A percentile compares a stretch with the other conserved stretches of the same genome.
Evolutionary conservation across 1,140 invertebrate species (phyloP).

Genomic region (Thaumatotibia leucotreta): DNA sequence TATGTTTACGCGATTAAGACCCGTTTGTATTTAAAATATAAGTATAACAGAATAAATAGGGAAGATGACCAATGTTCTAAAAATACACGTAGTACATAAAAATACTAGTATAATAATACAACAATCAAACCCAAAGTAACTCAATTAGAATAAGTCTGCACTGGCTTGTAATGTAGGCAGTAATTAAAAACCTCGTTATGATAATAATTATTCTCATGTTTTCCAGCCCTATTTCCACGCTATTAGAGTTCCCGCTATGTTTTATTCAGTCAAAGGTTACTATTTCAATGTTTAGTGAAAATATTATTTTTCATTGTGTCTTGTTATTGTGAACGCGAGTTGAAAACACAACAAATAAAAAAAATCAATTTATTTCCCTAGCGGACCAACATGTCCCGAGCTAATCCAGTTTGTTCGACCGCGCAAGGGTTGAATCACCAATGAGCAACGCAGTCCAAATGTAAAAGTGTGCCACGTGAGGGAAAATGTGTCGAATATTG

Average conservation of each 20-base stretch:
- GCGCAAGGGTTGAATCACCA: slow-evolving; percentile 71
- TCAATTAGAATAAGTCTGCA: too few relatives aligned
- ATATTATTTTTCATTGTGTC: slow-evolving; percentile 58
- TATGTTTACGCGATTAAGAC: too few relatives aligned
- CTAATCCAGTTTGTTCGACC: slow-evolving; percentile 72
- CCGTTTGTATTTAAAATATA: too few relatives aligned
- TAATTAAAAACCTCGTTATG: too few relatives aligned
- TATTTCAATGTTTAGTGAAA: slow-evolving; percentile 38
- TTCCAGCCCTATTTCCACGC: background rate
- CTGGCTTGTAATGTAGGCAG: too few relatives aligned
- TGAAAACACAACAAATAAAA: slow-evolving; percentile 45
- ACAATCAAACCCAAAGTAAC: too few relatives aligned
- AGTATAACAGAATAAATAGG: too few relatives aligned
- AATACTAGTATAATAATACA: too few relatives aligned
- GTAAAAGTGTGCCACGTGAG: slow-evolving; percentile 51
- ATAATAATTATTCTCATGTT: too few relatives aligned
- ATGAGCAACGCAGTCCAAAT: slow-evolving; percentile 62
- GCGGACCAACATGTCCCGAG: slow-evolving; percentile 58
- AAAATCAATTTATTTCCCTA: slow-evolving; percentile 50
- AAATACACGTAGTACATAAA: too few relatives aligned
- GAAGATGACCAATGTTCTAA: too few relatives aligned
- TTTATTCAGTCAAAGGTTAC: background rate
- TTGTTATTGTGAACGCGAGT: slow-evolving; percentile 50
- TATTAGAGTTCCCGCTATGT: background rate
- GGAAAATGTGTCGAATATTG: slow-evolving; percentile 39